Base-by-base conservation (phyloP, 2,888 invertebrate genomes). In the Tineola bisselliella region DNA sequence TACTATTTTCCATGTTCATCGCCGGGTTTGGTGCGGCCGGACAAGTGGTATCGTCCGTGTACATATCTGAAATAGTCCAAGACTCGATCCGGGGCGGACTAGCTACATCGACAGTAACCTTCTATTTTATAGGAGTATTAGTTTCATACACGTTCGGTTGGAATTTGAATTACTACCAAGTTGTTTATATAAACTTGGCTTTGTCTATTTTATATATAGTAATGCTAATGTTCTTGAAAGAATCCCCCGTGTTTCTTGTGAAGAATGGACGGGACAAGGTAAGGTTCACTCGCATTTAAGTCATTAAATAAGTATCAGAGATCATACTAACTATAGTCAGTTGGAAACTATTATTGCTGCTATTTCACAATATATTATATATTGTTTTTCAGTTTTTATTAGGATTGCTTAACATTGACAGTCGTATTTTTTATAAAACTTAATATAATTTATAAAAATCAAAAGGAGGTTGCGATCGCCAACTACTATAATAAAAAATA, bases 81-180 rank as follows among this genome's bases (percentile, higher is more conserved):
- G 81, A 83, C 57, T 75, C 79, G 0, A 79, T 86, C 33, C 69
- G 86, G 61, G 86, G 86, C 31, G 78, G 75, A 0, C 65, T 84
- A 1, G 73, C 82, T 1, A 76, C 84, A 0, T 67, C 73, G 11
- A 72, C 77, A 0, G 76, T 79, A 1, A 72, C 74, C 0, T 76
- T 75, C 6, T 84, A 70, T 64, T 78, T 79, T 61, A 11, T 78
- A 0, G 84, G 84, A 1, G 66, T 84, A 0, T 67, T 84, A 1
- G 66, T 76, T n/a, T 79, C 83, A 0, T 78, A 76, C 60, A 66
- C 66, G 0, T 33, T 84, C 1, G 84, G 84, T 0, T 83, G 83
- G 0, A 65, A 75, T 33, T 65, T 84, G 17, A 65, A 70, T 0
- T 84, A 84, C 62, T 69, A 68, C 38, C 70, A 73, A 57, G 74